Evolutionary conservation across 2,888 invertebrate species (phyloP), one percentile per base, ranked within the genome.

Genomic region (Hylaea fasciaria): DNA sequence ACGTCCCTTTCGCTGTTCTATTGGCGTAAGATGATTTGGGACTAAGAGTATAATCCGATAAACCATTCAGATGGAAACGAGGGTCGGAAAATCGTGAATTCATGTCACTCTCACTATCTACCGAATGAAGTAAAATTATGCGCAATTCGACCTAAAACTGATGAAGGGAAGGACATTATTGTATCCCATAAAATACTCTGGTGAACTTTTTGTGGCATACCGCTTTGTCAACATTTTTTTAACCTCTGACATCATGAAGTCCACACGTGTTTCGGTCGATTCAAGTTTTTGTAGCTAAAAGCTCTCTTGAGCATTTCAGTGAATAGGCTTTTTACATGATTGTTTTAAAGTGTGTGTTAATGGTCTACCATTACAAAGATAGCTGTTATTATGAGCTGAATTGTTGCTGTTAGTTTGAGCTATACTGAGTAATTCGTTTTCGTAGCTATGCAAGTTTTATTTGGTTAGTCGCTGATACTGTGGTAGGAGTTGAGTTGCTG

Each of bases 81-180:
- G 62, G 64, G 64, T 61, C 59, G 59, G 61, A 57, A 50, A 58
- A 59, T 59, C 45, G 46, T 56, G 45, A 53, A 52, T 59, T 57
- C 57, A 62, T 56, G 64, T 57, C 64, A 59, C 56, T 65, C 55
- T 62, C 57, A 59, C 60, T 66, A 64, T 64, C 55, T 64, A 54
- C 28, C 53, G 52, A 62, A 64, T 63, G 64, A 54, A 49, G 54
- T 52, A 59, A 64, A 66, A 68, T 66, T 67, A 69, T 70, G 68
- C 70, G 54, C 65, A 69, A 64, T 68, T 66, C 62, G 70, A 68
- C 66, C 66, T 62, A 64, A 64, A 67, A 62, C 64, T 66, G 59
- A 65, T 65, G 66, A 66, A 65, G 59, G 43, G 48, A 46, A 54
- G 48, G 51, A 3, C 61, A 68, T 63, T 67, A 64, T 37, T 61